These are phyloP conservation scores for Megaleporinus macrocephalus DNA, from an alignment of 2,113 vertebrate genomes.

Conservation along the genomic window DNA sequence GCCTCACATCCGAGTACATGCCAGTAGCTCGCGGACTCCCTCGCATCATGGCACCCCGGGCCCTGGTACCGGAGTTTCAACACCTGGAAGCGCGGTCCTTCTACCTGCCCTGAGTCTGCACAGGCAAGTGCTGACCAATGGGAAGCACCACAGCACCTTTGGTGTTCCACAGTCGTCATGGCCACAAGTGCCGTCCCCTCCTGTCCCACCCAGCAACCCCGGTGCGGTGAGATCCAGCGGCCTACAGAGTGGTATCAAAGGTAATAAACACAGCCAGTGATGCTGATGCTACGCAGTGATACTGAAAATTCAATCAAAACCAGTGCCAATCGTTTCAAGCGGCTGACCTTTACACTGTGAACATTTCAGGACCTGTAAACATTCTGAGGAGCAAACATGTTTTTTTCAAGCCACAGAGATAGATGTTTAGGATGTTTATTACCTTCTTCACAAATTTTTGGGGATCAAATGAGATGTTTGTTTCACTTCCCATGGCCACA, in stretches of 20 bases:
- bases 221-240: constrained; percentile 45
- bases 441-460: no score
- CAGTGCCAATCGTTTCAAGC: no score
- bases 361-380: no score
- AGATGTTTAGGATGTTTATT: no score
- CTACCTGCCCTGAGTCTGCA: constrained; percentile 72
- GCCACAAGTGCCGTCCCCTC: constrained; percentile 48
- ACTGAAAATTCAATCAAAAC: not conserved
- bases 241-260: constrained; percentile 61
- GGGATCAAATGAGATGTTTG: no score
- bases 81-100: constrained; percentile 50
- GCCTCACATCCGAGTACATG: constrained; percentile 69
- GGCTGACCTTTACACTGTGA: not conserved
- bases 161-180: constrained; percentile 34
- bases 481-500: no score
- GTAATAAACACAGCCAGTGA: constrained; percentile 50
- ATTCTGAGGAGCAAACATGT: no score
- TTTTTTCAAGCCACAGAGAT: no score
- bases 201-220: constrained; percentile 26
- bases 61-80: constrained; percentile 27
- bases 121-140: constrained; percentile 71
- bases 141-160: constrained; percentile 60
- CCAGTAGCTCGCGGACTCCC: constrained; percentile 45
- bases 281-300: not conserved
- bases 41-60: constrained; percentile 41